These are phyloP conservation scores for Eristalinus aeneus DNA, from an alignment of 2,888 invertebrate species.

Conservation along the genomic window DNA sequence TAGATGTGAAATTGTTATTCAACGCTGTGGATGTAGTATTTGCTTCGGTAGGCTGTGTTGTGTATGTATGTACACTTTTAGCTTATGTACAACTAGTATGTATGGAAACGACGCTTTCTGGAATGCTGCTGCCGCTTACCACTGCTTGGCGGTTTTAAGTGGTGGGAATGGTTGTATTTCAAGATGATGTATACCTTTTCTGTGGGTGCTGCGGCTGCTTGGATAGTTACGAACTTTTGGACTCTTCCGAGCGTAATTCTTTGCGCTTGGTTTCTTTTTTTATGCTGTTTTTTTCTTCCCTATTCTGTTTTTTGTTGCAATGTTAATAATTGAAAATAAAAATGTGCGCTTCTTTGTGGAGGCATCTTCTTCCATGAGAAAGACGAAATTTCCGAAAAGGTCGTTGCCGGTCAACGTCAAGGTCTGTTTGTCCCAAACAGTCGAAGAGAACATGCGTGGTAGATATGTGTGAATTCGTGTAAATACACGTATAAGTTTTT, in stretches of 20 bases:
- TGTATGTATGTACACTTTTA: neutral
- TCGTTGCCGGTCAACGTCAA: constrained; percentile 69
- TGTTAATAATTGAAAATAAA: neutral
- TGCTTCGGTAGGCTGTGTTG: neutral
- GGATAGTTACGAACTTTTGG: neutral
- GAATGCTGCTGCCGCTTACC: constrained; percentile 55
- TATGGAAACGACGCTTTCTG: constrained; percentile 62
- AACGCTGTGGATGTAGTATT: neutral
- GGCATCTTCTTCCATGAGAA: neutral
- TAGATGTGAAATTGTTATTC: neutral
- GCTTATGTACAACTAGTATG: constrained; percentile 9
- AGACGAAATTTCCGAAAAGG: constrained; percentile 42
- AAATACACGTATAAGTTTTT: neutral
- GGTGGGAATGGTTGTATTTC: constrained; percentile 25
- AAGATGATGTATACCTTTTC: constrained; percentile 26
- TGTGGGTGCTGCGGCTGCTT: constrained; percentile 6
- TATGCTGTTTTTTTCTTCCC: neutral
- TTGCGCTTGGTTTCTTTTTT: neutral
- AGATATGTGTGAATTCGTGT: neutral
- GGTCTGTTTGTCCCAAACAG: constrained; percentile 60
- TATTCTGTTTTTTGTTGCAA: constrained; percentile 1
- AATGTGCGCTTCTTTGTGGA: neutral
- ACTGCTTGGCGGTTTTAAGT: constrained; percentile 41
- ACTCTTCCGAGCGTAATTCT: neutral
- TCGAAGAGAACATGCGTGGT: neutral